Percentiles rank a stretch among this genome's conserved stretches.
phyloP scores from a whole-genome alignment of 2,888 invertebrate genomes.

The Byasa hedistus region DNA sequence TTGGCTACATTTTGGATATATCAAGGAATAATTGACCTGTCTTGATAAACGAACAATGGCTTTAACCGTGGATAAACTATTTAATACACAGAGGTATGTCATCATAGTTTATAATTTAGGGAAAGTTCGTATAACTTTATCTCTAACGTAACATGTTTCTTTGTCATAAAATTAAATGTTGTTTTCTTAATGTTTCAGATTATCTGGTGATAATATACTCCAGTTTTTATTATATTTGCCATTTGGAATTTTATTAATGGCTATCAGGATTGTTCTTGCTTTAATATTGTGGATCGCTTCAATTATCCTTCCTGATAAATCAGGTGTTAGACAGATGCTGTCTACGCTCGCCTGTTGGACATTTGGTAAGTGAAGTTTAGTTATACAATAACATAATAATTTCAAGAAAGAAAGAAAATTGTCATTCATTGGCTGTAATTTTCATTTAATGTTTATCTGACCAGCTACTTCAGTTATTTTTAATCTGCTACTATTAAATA shows the following conservation, averaged over 20 bases:
- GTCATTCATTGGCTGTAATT: neutral
- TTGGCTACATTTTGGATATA: conserved; percentile 1
- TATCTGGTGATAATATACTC: conserved; percentile 74
- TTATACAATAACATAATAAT: neutral
- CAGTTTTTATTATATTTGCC: conserved; percentile 79
- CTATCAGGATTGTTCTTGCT: conserved; percentile 72
- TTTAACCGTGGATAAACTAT: conserved; percentile 68
- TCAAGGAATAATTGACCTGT: conserved; percentile 9
- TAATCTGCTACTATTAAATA: no score
- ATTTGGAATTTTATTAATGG: conserved; percentile 75
- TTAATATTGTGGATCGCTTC: conserved; percentile 78
- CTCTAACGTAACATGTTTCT: conserved; percentile 12
- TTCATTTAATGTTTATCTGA: no score
- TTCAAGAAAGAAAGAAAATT: neutral
- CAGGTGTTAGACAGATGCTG: conserved; percentile 74
- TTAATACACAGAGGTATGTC: conserved; percentile 70
- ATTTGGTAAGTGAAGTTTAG: conserved; percentile 66
- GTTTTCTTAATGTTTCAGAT: conserved; percentile 57
- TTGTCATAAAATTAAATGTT: conserved; percentile 6
- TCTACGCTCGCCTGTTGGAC: conserved; percentile 81
- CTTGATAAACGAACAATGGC: conserved; percentile 49
- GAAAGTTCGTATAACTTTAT: conserved; percentile 52
- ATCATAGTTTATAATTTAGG: conserved; percentile 45
- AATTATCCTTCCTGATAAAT: conserved; percentile 79
- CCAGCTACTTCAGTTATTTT: no score